phyloP scores from a whole-genome alignment of 2,888 invertebrate species.

The Habroteleia sp. region DNA sequence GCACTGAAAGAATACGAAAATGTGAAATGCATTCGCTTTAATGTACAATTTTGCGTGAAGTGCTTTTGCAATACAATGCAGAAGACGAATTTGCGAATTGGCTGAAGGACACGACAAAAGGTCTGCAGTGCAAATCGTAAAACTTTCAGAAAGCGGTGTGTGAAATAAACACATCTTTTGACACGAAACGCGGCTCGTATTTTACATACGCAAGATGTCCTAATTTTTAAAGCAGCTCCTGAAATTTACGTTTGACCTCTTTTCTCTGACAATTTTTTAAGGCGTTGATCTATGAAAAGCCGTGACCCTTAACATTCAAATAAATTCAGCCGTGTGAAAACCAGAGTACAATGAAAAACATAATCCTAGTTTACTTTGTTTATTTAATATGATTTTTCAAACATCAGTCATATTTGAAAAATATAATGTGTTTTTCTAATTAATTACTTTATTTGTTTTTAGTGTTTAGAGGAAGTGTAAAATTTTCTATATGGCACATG shows the following conservation, averaged over 20 bases:
- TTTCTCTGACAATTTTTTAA: conserved; percentile 41
- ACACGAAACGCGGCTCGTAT: conserved; percentile 27
- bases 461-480: too few species aligned
- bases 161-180: conserved; percentile 56
- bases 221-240: conserved; percentile 49
- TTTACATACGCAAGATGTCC: conserved; percentile 35
- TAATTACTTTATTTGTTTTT: too few species aligned
- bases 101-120: conserved; percentile 42
- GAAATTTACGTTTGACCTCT: conserved; percentile 42
- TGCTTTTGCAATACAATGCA: conserved; percentile 50
- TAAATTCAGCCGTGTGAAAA: conserved; percentile 15
- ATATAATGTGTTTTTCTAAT: conserved; percentile 3
- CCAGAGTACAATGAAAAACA: conserved; percentile 5
- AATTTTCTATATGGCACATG: too few species aligned
- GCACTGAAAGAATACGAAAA: conserved; percentile 4
- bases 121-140: conserved; percentile 41
- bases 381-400: conserved; percentile 15
- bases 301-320: conserved; percentile 29
- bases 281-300: conserved; percentile 47
- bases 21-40: conserved; percentile 23
- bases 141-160: conserved; percentile 38
- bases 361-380: conserved; percentile 9
- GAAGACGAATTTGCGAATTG: conserved; percentile 48
- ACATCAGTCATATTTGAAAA: conserved; percentile 3
- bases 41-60: conserved; percentile 14